These are phyloP conservation scores for Grammomys dolichurus DNA, from an alignment of 2,113 vertebrate genomes.

Conservation along the genomic window DNA sequence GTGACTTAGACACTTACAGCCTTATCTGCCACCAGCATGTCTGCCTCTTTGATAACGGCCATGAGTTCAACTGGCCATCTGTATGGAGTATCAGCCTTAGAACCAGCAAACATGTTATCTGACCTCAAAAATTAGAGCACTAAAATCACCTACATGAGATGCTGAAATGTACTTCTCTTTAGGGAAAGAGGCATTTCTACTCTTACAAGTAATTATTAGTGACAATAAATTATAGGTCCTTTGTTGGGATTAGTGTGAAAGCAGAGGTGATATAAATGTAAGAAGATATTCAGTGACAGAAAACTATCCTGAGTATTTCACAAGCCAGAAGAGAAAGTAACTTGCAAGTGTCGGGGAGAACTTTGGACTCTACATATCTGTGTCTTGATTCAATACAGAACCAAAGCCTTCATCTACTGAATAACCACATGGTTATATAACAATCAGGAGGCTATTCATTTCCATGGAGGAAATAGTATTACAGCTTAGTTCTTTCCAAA, in stretches of 20 bases:
- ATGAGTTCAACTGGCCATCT: background rate
- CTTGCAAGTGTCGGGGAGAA: background rate
- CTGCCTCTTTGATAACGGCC: background rate
- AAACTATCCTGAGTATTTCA: background rate
- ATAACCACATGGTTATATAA: background rate
- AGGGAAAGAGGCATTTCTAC: background rate
- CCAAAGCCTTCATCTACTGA: background rate
- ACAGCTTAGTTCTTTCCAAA: constrained; percentile 30
- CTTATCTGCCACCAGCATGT: background rate
- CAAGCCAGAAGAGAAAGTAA: background rate
- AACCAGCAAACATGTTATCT: background rate
- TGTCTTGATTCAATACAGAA: background rate
- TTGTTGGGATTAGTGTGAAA: background rate
- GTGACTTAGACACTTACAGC: background rate
- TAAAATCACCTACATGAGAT: background rate
- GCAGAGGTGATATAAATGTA: background rate
- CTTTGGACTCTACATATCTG: background rate
- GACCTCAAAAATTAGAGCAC: background rate
- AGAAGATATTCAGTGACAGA: background rate
- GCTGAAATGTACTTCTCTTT: background rate
- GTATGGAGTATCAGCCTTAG: background rate
- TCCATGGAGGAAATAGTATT: background rate
- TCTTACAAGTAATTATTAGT: background rate
- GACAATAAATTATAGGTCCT: background rate
- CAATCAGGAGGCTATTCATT: background rate